Evolutionary conservation across 2,888 invertebrate species (phyloP).

Genomic region (Aspidiotus rigidus): DNA sequence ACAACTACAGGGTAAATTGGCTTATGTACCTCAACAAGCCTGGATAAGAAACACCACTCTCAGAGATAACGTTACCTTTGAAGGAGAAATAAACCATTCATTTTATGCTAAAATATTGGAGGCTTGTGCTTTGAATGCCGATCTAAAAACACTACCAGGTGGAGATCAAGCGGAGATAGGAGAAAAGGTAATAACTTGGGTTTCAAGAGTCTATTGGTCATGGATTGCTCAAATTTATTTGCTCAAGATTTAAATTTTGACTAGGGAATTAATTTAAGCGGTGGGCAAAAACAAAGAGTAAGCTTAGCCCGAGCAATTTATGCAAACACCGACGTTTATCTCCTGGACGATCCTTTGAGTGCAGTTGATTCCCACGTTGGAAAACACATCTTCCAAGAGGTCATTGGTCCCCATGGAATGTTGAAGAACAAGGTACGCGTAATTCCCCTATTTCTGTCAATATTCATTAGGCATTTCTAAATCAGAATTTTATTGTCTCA

Average conservation of each 20-base stretch:
- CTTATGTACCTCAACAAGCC: conserved; percentile 89
- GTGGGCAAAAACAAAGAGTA: conserved; percentile 86
- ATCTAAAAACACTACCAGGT: conserved; percentile 85
- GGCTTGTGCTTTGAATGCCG: conserved; percentile 81
- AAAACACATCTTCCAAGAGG: conserved; percentile 54
- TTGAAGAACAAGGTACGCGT: conserved; percentile 42
- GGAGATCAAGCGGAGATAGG: conserved; percentile 97
- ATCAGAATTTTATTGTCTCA: not conserved
- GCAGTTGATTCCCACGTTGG: conserved; percentile 59
- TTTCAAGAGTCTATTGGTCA: not conserved
- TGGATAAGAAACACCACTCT: conserved; percentile 97
- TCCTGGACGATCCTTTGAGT: conserved; percentile 84
- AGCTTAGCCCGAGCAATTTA: conserved; percentile 87
- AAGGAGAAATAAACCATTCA: conserved; percentile 58
- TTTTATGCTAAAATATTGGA: conserved; percentile 72
- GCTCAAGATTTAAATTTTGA: not conserved
- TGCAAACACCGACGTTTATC: conserved; percentile 75
- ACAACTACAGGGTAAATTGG: conserved; percentile 48
- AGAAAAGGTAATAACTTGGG: conserved; percentile 15
- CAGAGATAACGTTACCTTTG: conserved; percentile 87
- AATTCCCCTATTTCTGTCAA: not conserved
- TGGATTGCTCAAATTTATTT: no score
- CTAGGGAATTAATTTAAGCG: conserved; percentile 72
- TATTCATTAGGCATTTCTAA: not conserved
- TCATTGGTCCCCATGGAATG: conserved; percentile 49